phyloP scores from a whole-genome alignment of 2,888 invertebrate genomes.

The Pogonocherus hispidulus region DNA sequence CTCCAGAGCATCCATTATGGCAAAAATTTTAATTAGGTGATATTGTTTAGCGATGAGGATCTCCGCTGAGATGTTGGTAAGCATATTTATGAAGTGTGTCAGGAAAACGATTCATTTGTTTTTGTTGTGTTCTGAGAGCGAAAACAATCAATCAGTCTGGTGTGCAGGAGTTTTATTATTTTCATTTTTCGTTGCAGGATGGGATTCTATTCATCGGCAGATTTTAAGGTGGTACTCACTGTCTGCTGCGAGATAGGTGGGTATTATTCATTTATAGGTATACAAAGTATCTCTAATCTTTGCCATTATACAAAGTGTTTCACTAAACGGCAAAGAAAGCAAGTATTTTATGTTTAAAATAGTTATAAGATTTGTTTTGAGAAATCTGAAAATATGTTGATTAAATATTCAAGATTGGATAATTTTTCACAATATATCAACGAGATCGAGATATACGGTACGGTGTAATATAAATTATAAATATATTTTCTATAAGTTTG shows the following conservation, averaged over 20 bases:
- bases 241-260: background rate
- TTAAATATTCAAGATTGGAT: no score
- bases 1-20: background rate
- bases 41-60: slow-evolving; percentile 27
- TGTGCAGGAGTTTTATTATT: slow-evolving; percentile 31
- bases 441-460: no score
- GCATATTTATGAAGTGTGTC: slow-evolving; percentile 40
- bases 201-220: slow-evolving; percentile 13
- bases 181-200: slow-evolving; percentile 24
- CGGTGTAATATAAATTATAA: no score
- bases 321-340: no score
- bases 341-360: no score
- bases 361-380: background rate
- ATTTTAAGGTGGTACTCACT: slow-evolving; percentile 17
- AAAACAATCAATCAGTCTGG: slow-evolving; percentile 42
- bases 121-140: slow-evolving; percentile 33
- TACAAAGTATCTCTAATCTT: background rate
- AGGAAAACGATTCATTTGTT: slow-evolving; percentile 34
- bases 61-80: slow-evolving; percentile 22
- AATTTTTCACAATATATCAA: no score
- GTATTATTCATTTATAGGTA: slow-evolving; percentile 1
- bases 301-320: background rate
- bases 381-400: background rate
- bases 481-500: no score
- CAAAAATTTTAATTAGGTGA: slow-evolving; percentile 20